Conservation (phyloP, 2,888 invertebrate species). For the Pediacus dermestoides region DNA sequence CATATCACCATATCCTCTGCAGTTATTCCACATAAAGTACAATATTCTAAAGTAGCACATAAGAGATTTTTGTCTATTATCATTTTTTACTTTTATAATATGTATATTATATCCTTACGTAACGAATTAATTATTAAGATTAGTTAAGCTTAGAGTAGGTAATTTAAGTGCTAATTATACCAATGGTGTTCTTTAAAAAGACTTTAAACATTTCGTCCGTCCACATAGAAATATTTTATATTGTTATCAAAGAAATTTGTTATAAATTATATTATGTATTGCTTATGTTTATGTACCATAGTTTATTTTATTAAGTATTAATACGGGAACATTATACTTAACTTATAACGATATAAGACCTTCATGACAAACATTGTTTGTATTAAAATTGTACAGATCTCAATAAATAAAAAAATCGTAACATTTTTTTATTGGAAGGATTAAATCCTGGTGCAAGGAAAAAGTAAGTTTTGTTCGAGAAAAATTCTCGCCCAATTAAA, state of each 20-base stretch:
- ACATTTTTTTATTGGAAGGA: too few species aligned
- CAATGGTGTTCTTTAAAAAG: constrained; percentile 2
- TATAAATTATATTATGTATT: background rate
- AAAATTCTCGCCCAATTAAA: too few species aligned
- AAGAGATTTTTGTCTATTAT: too few species aligned
- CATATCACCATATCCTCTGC: too few species aligned
- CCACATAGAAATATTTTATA: background rate
- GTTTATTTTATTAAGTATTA: background rate
- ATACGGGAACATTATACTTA: constrained; percentile 1
- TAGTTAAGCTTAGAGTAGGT: too few species aligned
- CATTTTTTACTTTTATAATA: too few species aligned
- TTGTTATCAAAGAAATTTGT: background rate
- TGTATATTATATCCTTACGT: too few species aligned
- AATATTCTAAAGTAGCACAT: too few species aligned
- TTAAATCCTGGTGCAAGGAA: too few species aligned
- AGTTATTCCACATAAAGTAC: too few species aligned
- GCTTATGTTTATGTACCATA: constrained; percentile 1
- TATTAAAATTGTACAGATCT: background rate
- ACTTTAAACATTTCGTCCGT: constrained; percentile 1
- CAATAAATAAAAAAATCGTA: constrained; percentile 1
- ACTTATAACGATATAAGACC: constrained; percentile 1
- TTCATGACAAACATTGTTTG: background rate
- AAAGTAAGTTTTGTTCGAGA: too few species aligned
- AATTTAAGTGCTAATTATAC: background rate
- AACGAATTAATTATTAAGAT: too few species aligned